These are phyloP conservation scores for Eupithecia pulchellata DNA, from an alignment of 2,888 invertebrate species.

Conservation along the genomic window DNA sequence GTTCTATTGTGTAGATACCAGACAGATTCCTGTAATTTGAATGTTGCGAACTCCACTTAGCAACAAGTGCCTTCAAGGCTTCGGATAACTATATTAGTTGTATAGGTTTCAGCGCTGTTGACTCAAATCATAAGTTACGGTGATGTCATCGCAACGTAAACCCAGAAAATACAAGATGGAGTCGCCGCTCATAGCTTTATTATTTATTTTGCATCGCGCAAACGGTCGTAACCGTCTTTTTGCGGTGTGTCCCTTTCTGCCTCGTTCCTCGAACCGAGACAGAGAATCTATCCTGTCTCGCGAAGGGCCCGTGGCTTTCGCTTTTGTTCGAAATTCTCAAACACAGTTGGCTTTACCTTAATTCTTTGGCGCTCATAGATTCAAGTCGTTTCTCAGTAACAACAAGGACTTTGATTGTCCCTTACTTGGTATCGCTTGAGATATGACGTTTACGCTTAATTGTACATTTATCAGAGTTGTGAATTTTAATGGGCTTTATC, in stretches of 20 bases:
- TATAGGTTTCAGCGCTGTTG: conserved; percentile 64
- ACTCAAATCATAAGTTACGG: conserved; percentile 78
- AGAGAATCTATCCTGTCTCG: conserved; percentile 67
- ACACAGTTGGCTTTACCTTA: conserved; percentile 32
- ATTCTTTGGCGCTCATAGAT: background rate
- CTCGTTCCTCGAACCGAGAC: conserved; percentile 56
- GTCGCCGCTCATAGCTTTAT: conserved; percentile 66
- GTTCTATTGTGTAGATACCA: background rate
- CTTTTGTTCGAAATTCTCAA: conserved; percentile 57
- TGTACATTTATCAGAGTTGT: conserved; percentile 31
- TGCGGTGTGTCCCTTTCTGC: conserved; percentile 66
- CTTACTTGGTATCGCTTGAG: background rate
- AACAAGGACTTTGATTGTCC: background rate
- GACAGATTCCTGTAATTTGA: conserved; percentile 33
- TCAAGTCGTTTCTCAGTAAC: background rate
- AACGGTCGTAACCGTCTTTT: conserved; percentile 79
- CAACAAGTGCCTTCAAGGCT: conserved; percentile 58
- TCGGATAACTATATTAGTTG: conserved; percentile 58
- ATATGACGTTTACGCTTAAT: conserved; percentile 14
- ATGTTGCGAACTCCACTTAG: conserved; percentile 53
- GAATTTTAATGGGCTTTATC: conserved; percentile 40
- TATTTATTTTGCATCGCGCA: conserved; percentile 78
- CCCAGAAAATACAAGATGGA: conserved; percentile 68
- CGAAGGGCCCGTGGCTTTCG: conserved; percentile 64
- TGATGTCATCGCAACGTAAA: conserved; percentile 78